Conservation (phyloP, 1,140 invertebrate genomes). For the Halotydeus destructor region DNA sequence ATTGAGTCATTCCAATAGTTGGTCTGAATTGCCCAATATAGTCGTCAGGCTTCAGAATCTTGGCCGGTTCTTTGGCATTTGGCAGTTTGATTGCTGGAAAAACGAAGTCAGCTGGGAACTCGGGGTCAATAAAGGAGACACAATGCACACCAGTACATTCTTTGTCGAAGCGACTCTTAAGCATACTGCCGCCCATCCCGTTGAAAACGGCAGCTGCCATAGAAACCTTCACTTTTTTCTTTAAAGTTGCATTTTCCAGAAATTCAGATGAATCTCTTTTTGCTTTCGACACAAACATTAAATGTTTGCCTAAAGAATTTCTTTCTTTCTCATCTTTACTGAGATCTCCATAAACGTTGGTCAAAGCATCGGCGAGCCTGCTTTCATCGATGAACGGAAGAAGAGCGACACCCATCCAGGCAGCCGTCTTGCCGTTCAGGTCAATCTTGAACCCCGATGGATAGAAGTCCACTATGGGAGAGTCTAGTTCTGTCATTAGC, state of each 20-base stretch:
- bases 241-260: background rate
- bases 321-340: slow-evolving; percentile 49
- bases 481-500: slow-evolving; percentile 78
- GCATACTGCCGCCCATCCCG: slow-evolving; percentile 10
- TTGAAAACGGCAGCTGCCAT: background rate
- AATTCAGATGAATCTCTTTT: slow-evolving; percentile 2
- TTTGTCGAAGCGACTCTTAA: slow-evolving; percentile 3
- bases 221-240: slow-evolving; percentile 1
- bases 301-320: slow-evolving; percentile 10
- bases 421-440: slow-evolving; percentile 97
- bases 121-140: slow-evolving; percentile 54
- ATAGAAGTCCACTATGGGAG: slow-evolving; percentile 96
- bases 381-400: slow-evolving; percentile 93
- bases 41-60: slow-evolving; percentile 57
- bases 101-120: slow-evolving; percentile 46
- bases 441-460: slow-evolving; percentile 96
- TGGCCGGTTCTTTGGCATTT: slow-evolving; percentile 38
- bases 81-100: slow-evolving; percentile 51
- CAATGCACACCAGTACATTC: slow-evolving; percentile 33
- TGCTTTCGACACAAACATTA: slow-evolving; percentile 11
- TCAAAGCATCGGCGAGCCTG: slow-evolving; percentile 63
- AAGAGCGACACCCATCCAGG: slow-evolving; percentile 81
- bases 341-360: slow-evolving; percentile 51
- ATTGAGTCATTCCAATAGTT: too few species aligned
- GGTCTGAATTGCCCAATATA: too few species aligned